Evolutionary conservation across 2,113 vertebrate species (phyloP).

Genomic region (Trichechus manatus): DNA sequence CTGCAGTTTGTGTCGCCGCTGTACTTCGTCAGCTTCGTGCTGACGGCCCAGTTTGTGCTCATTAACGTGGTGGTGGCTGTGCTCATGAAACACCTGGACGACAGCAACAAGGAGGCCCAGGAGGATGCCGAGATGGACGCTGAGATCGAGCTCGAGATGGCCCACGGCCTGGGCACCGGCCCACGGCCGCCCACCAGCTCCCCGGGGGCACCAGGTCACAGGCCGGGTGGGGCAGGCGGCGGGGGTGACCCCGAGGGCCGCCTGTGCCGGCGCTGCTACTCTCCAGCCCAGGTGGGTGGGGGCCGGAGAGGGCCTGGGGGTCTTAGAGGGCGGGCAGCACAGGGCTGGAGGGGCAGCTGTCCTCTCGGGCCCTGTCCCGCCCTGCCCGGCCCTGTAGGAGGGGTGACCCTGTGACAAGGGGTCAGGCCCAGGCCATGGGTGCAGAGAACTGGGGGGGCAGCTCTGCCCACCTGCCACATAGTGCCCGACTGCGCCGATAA

Average conservation of each 20-base stretch:
- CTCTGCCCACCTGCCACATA: not conserved
- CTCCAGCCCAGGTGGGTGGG: constrained; percentile 94
- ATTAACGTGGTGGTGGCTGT: constrained; percentile 99
- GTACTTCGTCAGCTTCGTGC: constrained; percentile 99
- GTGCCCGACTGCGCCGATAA: constrained; percentile 76
- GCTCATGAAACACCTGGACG: constrained; percentile 99
- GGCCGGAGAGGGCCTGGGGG: not conserved
- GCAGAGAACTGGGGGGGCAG: constrained; percentile 40
- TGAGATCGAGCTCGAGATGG: constrained; percentile 97
- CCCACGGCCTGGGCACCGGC: constrained; percentile 90
- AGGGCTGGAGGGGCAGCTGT: not conserved
- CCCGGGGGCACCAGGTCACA: constrained; percentile 77
- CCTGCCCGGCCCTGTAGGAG: not conserved
- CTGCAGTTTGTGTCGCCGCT: constrained; percentile 96
- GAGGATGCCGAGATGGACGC: constrained; percentile 99
- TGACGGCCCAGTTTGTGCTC: constrained; percentile 99
- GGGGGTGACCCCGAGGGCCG: constrained; percentile 81
- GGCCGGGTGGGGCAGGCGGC: constrained; percentile 69
- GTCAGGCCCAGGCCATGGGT: constrained; percentile 33
- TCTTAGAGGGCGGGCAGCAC: accelerated
- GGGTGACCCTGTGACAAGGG: not conserved
- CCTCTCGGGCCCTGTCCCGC: not conserved
- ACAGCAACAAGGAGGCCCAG: constrained; percentile 99
- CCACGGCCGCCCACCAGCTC: constrained; percentile 87
- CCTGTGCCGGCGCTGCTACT: constrained; percentile 90